phyloP scores from a whole-genome alignment of 1,140 invertebrate genomes.

The Nebria ingens region DNA sequence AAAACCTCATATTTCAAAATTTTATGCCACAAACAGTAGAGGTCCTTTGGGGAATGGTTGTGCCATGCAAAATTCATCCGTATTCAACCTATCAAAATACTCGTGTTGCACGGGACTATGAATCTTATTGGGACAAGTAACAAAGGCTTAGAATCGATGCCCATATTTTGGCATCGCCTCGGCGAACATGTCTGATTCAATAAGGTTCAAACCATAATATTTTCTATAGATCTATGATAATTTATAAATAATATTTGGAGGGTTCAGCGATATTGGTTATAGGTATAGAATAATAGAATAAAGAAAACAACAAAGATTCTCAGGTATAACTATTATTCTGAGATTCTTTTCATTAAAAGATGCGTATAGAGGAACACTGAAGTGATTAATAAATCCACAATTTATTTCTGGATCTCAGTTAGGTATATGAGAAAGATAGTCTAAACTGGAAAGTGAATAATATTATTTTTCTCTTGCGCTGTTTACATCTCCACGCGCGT shows the following conservation, averaged over 20 bases:
- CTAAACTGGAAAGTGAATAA: too few relatives aligned
- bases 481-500: too few relatives aligned
- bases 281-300: not conserved
- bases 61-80: not conserved
- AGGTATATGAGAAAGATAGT: too few relatives aligned
- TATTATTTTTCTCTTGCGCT: too few relatives aligned
- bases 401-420: too few relatives aligned
- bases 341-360: too few relatives aligned
- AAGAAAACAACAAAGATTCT: not conserved
- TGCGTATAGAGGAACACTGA: too few relatives aligned
- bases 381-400: too few relatives aligned
- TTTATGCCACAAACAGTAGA: not conserved
- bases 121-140: too few relatives aligned
- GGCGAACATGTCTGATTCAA: not conserved
- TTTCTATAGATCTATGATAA: conserved; percentile 9
- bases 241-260: conserved; percentile 8
- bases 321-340: too few relatives aligned
- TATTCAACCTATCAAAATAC: not conserved
- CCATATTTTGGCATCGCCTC: too few relatives aligned
- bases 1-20: conserved; percentile 5
- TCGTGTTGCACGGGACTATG: not conserved
- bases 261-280: not conserved
- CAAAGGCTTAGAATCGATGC: too few relatives aligned
- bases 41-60: not conserved
- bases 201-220: conserved; percentile 5